Conservation (phyloP, 2,113 vertebrate genomes). For the Cathartes aura region DNA sequence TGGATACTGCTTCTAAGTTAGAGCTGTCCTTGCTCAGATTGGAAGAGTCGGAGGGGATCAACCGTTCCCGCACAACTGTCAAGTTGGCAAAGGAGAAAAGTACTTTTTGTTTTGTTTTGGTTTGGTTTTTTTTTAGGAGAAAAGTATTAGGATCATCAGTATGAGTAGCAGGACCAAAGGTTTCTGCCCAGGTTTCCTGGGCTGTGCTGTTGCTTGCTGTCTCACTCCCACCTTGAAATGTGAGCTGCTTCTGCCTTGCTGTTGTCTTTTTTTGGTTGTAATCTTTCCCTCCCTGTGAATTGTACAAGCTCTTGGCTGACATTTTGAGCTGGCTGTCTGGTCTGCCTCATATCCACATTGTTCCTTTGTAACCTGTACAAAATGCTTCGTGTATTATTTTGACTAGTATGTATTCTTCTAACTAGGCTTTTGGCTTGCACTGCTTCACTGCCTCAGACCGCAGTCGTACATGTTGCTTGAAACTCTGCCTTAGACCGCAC, state of each 20-base stretch:
- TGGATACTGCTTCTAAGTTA: rapidly evolving
- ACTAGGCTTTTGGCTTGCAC: not conserved
- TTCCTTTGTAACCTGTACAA: not conserved
- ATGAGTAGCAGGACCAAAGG: not conserved
- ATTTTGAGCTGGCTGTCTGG: not conserved
- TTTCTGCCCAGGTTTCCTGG: not conserved
- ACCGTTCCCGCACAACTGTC: not conserved
- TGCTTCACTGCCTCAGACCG: not conserved
- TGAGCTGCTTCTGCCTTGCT: not conserved
- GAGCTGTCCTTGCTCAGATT: not conserved
- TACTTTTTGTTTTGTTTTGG: too few species aligned
- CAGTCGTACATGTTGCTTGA: not conserved
- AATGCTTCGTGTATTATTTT: slow-evolving; percentile 23
- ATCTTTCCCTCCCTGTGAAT: not conserved
- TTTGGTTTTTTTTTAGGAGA: not conserved
- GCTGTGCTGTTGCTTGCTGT: not conserved
- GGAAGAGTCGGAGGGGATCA: not conserved
- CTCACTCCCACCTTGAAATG: not conserved
- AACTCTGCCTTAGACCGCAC: rapidly evolving
- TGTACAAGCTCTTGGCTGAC: not conserved
- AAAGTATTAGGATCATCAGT: not conserved
- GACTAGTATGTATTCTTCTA: not conserved
- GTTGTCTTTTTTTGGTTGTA: not conserved
- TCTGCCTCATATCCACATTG: not conserved
- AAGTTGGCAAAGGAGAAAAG: not conserved